Conservation (phyloP, 2,113 vertebrate genomes). For the Rhinichthys klamathensis region DNA sequence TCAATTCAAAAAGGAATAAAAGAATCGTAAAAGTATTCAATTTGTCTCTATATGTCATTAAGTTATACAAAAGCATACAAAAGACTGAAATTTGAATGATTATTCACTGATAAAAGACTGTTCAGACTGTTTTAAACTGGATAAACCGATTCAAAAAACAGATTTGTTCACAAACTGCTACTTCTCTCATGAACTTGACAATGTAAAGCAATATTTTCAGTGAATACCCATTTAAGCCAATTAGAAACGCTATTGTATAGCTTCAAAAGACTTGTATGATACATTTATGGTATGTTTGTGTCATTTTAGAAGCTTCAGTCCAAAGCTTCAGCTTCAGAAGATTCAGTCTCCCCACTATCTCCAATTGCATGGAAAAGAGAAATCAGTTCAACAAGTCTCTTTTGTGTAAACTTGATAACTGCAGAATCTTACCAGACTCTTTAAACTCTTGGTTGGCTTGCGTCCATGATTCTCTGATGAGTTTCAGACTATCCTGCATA, state of each 20-base stretch:
- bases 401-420: neutral
- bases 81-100: neutral
- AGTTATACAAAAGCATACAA: neutral
- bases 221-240: neutral
- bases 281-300: neutral
- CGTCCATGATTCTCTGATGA: conserved; percentile 75
- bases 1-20: neutral
- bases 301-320: neutral
- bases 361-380: neutral
- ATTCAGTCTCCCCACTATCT: neutral
- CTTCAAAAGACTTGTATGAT: neutral
- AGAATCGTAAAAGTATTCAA: neutral
- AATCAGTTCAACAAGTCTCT: neutral
- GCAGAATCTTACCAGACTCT: conserved; percentile 74
- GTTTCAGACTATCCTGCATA: conserved; percentile 77
- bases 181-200: neutral
- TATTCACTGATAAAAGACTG: neutral
- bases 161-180: neutral
- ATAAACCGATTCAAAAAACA: neutral
- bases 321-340: neutral
- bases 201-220: neutral
- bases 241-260: neutral
- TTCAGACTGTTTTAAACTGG: neutral
- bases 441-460: conserved; percentile 78
- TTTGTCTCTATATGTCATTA: neutral